phyloP scores from a whole-genome alignment of 1,140 invertebrate species.

The Papilio polytes region DNA sequence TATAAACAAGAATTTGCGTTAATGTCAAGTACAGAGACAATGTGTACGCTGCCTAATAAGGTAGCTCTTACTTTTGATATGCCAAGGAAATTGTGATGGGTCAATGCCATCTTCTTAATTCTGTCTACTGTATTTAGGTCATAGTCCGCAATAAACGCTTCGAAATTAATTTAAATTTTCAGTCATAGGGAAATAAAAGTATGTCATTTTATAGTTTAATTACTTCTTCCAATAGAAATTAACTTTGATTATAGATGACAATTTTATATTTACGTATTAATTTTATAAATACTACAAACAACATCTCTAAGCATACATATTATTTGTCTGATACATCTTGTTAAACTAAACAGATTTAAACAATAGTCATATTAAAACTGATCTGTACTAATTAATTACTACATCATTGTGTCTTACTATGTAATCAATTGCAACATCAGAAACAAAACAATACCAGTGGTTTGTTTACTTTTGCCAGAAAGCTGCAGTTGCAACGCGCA shows the following conservation, averaged over 20 bases:
- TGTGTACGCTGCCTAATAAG: conserved; percentile 1
- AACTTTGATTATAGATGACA: background rate
- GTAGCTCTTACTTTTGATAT: conserved; percentile 27
- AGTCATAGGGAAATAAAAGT: background rate
- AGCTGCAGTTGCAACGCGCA: background rate
- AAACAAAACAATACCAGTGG: background rate
- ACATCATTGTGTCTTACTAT: background rate
- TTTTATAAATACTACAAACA: background rate
- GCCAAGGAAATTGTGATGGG: conserved; percentile 18
- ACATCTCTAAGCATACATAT: background rate
- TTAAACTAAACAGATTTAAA: background rate
- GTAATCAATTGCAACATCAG: background rate
- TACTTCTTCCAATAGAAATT: background rate
- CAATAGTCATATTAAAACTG: background rate
- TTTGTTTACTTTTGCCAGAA: conserved; percentile 32
- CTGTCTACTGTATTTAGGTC: background rate
- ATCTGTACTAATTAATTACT: background rate
- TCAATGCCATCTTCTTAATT: conserved; percentile 21
- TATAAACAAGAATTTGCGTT: background rate
- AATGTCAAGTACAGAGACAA: conserved; percentile 35
- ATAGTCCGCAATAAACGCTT: background rate
- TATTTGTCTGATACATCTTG: background rate
- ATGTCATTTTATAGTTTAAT: too few relatives aligned
- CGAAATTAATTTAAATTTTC: background rate
- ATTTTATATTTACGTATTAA: background rate